Evolutionary conservation across 2,888 invertebrate genomes (phyloP), one percentile per base, ranked within the genome.

Genomic region (Eupithecia subumbrata): DNA sequence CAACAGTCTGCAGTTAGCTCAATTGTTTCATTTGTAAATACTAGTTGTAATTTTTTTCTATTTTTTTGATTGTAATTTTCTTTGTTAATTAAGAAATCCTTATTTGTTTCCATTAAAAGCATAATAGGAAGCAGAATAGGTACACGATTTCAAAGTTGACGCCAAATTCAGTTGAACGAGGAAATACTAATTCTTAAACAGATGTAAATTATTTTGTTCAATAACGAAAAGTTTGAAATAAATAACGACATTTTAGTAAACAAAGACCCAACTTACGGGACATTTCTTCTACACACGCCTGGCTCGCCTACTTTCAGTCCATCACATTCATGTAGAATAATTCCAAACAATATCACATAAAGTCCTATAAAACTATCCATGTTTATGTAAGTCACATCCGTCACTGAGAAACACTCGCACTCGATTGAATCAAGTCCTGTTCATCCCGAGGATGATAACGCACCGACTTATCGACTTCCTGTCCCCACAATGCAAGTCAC

Each of bases 401-500:
- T 43, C 68, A 16, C 25, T 11, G 22, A 40, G 40, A 22, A 64
- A 52, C 71, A 72, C 74, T 71, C 11, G n/a, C 18, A 34, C 71
- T 30, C 76, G 43, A 71, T 76, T 73, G 60, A 25, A 25, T 60
- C 60, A 60, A 60, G 72, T 45, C n/a, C 71, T 43, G 52, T 70
- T 73, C 73, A 74, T 73, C 63, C 68, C 52, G 34, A 40, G 3
- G 34, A 14, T 52, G 76, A 72, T 76, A 76, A 25, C 56, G 25
- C 5, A 5, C 25, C 60, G 25, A 37, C 69, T 14, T 56, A 76
- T 76, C 76, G 25, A 67, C 74, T 72, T 76, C 76, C 76, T 72
- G 37, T 37, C 18, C 18, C 25, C 25, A 69, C 67, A n/a, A 63
- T 71, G 64, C 69, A 69, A 71, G 60, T 60, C 8, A 60, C 25